A percentile compares a stretch with the other conserved stretches of the same genome.
Evolutionary conservation across 2,888 invertebrate genomes (phyloP).

Genomic region (Torymus texanus): DNA sequence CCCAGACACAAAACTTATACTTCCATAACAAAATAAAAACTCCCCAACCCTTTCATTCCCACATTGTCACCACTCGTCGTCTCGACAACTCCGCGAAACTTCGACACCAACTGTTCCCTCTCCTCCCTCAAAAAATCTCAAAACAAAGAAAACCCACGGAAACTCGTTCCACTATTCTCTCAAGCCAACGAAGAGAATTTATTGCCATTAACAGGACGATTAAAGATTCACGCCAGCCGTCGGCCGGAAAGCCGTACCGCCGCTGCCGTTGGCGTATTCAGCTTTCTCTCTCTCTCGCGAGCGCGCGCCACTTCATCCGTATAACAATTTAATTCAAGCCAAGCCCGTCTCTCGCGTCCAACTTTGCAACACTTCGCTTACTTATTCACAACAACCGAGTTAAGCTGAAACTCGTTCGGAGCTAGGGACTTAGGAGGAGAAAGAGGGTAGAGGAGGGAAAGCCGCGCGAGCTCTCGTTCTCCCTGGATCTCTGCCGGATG

Average conservation of each 20-base stretch:
- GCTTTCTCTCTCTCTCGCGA: constrained; percentile 1
- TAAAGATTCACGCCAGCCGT: constrained; percentile 52
- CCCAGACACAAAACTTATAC: too few species aligned
- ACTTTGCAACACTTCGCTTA: constrained; percentile 74
- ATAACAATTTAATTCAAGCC: constrained; percentile 74
- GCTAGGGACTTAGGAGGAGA: constrained; percentile 60
- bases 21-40: too few species aligned
- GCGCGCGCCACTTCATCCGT: constrained; percentile 59
- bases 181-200: constrained; percentile 15
- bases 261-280: constrained; percentile 7
- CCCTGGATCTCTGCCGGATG: constrained; percentile 63
- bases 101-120: too few species aligned
- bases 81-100: too few species aligned
- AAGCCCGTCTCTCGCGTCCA: constrained; percentile 59
- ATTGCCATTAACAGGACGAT: constrained; percentile 47
- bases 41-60: too few species aligned
- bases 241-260: constrained; percentile 7
- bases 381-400: constrained; percentile 74
- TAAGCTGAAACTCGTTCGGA: constrained; percentile 69
- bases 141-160: too few species aligned
- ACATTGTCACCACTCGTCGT: too few species aligned
- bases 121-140: too few species aligned
- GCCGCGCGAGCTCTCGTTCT: constrained; percentile 59
- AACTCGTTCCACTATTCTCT: too few species aligned
- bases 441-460: constrained; percentile 56